Evolutionary conservation across 2,888 invertebrate species (phyloP).

Genomic region (Rhodophaea formosa): DNA sequence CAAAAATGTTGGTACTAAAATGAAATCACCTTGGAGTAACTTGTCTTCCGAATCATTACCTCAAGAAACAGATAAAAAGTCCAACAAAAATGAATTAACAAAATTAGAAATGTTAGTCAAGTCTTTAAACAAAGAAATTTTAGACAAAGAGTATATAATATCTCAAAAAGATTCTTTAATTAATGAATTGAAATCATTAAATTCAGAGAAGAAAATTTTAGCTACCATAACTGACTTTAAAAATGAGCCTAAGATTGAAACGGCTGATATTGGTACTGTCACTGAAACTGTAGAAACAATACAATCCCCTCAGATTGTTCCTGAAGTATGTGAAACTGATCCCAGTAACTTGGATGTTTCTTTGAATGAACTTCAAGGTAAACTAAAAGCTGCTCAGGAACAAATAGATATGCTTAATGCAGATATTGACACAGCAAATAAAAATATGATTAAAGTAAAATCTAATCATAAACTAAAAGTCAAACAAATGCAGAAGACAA

Average conservation of each 20-base stretch:
- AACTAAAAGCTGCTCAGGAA: constrained; percentile 64
- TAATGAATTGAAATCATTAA: constrained; percentile 46
- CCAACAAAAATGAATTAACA: constrained; percentile 53
- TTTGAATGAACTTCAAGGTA: constrained; percentile 56
- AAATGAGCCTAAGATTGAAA: constrained; percentile 31
- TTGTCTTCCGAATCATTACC: constrained; percentile 61
- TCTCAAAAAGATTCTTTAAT: constrained; percentile 73
- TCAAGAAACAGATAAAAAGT: constrained; percentile 65
- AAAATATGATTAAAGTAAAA: constrained; percentile 88
- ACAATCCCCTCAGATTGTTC: constrained; percentile 20
- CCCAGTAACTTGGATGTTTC: constrained; percentile 23
- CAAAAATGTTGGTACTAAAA: constrained; percentile 65
- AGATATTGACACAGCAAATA: constrained; percentile 88
- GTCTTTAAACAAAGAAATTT: constrained; percentile 72
- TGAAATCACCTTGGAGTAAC: constrained; percentile 73
- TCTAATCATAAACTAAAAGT: constrained; percentile 86
- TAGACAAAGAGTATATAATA: constrained; percentile 69
- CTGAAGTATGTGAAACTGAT: constrained; percentile 29
- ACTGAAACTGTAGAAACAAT: constrained; percentile 40
- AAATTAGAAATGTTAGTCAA: constrained; percentile 66
- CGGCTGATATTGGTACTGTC: constrained; percentile 47
- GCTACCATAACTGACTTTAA: constrained; percentile 36
- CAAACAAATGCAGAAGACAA: constrained; percentile 88
- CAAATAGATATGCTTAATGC: constrained; percentile 82
- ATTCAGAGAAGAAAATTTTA: constrained; percentile 37